Evolutionary conservation across 2,888 invertebrate genomes (phyloP).

Genomic region (Eupithecia dodoneata): DNA sequence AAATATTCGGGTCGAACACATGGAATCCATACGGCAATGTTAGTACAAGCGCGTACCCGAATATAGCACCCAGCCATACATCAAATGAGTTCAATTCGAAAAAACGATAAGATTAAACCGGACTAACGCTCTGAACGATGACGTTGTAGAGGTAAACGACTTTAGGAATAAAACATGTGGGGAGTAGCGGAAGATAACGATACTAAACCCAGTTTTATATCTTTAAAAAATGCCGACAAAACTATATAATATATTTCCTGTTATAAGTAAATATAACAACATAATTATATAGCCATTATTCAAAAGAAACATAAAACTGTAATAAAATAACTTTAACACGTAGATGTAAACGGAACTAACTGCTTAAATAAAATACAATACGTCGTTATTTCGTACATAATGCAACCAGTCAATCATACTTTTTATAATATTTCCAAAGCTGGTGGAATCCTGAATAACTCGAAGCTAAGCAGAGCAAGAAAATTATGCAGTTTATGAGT

Average conservation of each 20-base stretch:
- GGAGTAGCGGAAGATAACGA: slow-evolving; percentile 16
- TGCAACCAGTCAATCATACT: slow-evolving; percentile 11
- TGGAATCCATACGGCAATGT: slow-evolving; percentile 58
- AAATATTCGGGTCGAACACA: slow-evolving; percentile 63
- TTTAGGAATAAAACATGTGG: slow-evolving; percentile 15
- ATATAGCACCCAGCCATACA: slow-evolving; percentile 33
- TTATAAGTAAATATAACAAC: slow-evolving; percentile 14
- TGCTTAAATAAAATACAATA: neutral
- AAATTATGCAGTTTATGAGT: slow-evolving; percentile 37
- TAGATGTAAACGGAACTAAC: neutral
- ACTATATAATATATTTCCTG: slow-evolving; percentile 1
- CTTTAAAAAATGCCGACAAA: neutral
- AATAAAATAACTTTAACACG: neutral
- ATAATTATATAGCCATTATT: slow-evolving; percentile 2
- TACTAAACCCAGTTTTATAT: slow-evolving; percentile 28
- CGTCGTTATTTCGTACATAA: slow-evolving; percentile 2
- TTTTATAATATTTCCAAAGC: slow-evolving; percentile 10
- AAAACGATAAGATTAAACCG: slow-evolving; percentile 21
- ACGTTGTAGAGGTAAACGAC: slow-evolving; percentile 20
- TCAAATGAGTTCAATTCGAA: slow-evolving; percentile 31
- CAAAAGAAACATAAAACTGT: slow-evolving; percentile 1
- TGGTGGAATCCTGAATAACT: slow-evolving; percentile 30
- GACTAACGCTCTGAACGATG: slow-evolving; percentile 15
- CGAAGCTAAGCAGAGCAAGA: slow-evolving; percentile 54
- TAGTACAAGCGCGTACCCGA: slow-evolving; percentile 47